Conservation (phyloP, 2,113 vertebrate genomes). For the Sinocyclocheilus grahami region DNA sequence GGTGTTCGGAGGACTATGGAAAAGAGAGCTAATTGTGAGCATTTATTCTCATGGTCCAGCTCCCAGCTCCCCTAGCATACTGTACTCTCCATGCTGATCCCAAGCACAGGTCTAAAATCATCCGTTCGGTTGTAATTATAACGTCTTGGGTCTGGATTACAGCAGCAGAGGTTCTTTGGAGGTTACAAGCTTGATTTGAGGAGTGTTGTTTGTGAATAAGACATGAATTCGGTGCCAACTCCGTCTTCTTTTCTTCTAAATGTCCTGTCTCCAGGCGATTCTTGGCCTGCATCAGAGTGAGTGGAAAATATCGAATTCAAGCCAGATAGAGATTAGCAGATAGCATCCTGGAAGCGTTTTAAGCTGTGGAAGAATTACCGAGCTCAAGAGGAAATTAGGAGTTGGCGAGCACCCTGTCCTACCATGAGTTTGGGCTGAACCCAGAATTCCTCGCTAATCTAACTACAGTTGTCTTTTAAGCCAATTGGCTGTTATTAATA, state of each 20-base stretch:
- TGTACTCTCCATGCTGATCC: slow-evolving; percentile 5
- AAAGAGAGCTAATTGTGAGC: slow-evolving; percentile 37
- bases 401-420: slow-evolving; percentile 11
- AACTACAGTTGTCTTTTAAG: slow-evolving; percentile 43
- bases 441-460: slow-evolving; percentile 22
- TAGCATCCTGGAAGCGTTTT: slow-evolving; percentile 38
- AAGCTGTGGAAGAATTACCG: slow-evolving; percentile 31
- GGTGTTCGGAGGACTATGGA: neutral
- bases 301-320: slow-evolving; percentile 14
- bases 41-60: slow-evolving; percentile 30
- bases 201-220: slow-evolving; percentile 8
- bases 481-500: slow-evolving; percentile 29
- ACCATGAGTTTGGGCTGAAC: slow-evolving; percentile 32
- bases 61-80: slow-evolving; percentile 28
- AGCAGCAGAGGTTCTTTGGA: slow-evolving; percentile 6
- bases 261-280: slow-evolving; percentile 27
- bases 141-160: slow-evolving; percentile 1
- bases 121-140: neutral
- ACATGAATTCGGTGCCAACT: neutral
- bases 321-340: slow-evolving; percentile 45
- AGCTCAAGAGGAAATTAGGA: slow-evolving; percentile 41
- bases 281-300: slow-evolving; percentile 9
- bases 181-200: slow-evolving; percentile 16
- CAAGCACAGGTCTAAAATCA: slow-evolving; percentile 19
- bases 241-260: slow-evolving; percentile 16